Percentiles rank a stretch among this genome's conserved stretches.
These are phyloP conservation scores for Poecilia velifera DNA, from an alignment of 2,797 vertebrate species.

Conservation along the genomic window DNA sequence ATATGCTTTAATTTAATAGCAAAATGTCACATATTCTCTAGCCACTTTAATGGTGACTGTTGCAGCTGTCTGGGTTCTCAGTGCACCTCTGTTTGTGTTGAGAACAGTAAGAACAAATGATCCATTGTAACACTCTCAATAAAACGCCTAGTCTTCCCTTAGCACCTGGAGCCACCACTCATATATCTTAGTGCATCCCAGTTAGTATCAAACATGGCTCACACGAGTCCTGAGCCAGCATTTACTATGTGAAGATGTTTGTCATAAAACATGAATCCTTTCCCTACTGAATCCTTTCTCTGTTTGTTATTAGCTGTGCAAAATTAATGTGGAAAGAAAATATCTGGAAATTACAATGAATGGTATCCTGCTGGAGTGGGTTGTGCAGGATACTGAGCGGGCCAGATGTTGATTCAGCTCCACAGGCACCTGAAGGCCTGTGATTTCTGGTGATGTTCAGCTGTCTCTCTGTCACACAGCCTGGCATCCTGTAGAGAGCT, in stretches of 20 bases:
- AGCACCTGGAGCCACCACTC: too few species aligned
- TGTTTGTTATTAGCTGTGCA: background rate
- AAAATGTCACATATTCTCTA: too few species aligned
- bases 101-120: too few species aligned
- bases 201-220: background rate
- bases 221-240: background rate
- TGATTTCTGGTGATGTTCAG: background rate
- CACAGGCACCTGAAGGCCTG: background rate
- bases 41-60: too few species aligned
- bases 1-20: too few species aligned
- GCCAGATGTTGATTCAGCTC: background rate
- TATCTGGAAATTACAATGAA: background rate
- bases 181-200: background rate
- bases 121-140: too few species aligned
- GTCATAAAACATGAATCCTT: background rate
- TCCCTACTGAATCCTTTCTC: background rate
- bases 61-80: too few species aligned
- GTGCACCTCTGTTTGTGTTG: too few species aligned
- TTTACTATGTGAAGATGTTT: background rate
- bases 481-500: background rate
- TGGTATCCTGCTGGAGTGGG: background rate
- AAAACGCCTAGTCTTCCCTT: too few species aligned
- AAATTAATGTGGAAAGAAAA: background rate
- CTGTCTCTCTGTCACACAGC: background rate
- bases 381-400: background rate